These are phyloP conservation scores for Idaea aversata DNA, from an alignment of 2,888 invertebrate genomes.

Conservation along the genomic window DNA sequence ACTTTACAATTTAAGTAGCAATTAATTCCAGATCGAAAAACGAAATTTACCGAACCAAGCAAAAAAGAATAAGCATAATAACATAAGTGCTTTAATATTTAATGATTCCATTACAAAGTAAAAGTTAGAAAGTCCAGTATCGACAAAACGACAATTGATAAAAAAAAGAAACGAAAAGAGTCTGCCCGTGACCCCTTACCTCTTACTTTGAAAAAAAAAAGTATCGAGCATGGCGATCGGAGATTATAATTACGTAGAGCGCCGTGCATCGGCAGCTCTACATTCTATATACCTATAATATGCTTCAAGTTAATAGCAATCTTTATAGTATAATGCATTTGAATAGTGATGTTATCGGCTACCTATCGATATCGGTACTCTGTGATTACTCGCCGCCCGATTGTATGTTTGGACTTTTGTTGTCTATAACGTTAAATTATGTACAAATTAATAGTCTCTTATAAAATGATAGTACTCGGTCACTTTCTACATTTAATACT, in stretches of 20 bases:
- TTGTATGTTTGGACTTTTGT: constrained; percentile 22
- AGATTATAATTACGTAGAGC: constrained; percentile 67
- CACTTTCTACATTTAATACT: not conserved
- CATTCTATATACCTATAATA: constrained; percentile 53
- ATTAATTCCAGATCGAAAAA: constrained; percentile 19
- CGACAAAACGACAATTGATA: constrained; percentile 60
- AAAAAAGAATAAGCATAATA: constrained; percentile 33
- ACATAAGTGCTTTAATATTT: constrained; percentile 41
- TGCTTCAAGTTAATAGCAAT: constrained; percentile 76
- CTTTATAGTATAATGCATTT: constrained; percentile 69
- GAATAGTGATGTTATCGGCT: constrained; percentile 65
- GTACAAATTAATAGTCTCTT: constrained; percentile 3
- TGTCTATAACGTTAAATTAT: constrained; percentile 28
- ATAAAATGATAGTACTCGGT: not conserved
- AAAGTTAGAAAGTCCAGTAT: constrained; percentile 64
- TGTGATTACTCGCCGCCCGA: constrained; percentile 32
- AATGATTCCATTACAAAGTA: constrained; percentile 56
- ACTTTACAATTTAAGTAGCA: constrained; percentile 10
- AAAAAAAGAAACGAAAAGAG: constrained; percentile 42
- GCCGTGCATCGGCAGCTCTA: constrained; percentile 68
- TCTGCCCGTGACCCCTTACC: constrained; percentile 60
- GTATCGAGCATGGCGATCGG: constrained; percentile 63
- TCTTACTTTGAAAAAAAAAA: constrained; percentile 44
- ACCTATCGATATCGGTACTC: constrained; percentile 61
- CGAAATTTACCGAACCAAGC: constrained; percentile 26